Conservation (phyloP, 1,140 invertebrate genomes). For the Drosophila suzukii region DNA sequence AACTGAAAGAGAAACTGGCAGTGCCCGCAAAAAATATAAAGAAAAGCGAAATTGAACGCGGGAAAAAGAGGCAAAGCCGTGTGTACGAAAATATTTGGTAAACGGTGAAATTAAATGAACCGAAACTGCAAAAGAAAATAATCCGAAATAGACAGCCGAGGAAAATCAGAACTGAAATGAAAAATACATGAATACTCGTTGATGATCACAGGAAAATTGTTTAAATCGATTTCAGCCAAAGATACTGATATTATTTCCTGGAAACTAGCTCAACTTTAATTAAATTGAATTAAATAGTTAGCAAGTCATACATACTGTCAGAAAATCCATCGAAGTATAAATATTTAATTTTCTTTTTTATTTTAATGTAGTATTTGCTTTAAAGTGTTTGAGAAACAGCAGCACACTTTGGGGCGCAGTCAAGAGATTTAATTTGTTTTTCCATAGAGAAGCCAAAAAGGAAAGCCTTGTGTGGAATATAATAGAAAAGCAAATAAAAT, state of each 20-base stretch:
- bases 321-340: background rate
- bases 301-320: background rate
- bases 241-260: background rate
- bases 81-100: slow-evolving; percentile 43
- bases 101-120: slow-evolving; percentile 63
- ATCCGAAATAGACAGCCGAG: slow-evolving; percentile 20
- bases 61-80: slow-evolving; percentile 14
- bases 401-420: slow-evolving; percentile 27
- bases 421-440: slow-evolving; percentile 41
- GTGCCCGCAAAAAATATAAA: slow-evolving; percentile 41
- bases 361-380: background rate
- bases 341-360: too few species aligned
- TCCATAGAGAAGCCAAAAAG: slow-evolving; percentile 22
- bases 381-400: slow-evolving; percentile 23
- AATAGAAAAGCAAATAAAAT: slow-evolving; percentile 31
- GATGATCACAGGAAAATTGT: slow-evolving; percentile 14
- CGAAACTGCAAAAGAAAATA: slow-evolving; percentile 43
- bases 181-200: slow-evolving; percentile 22
- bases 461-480: slow-evolving; percentile 36
- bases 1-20: slow-evolving; percentile 57
- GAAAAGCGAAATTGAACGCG: slow-evolving; percentile 48
- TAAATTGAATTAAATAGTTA: background rate
- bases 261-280: slow-evolving; percentile 5
- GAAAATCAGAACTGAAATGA: slow-evolving; percentile 12
- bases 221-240: background rate